phyloP scores from a whole-genome alignment of 2,888 invertebrate genomes.

The Acanthacorydalis orientalis region DNA sequence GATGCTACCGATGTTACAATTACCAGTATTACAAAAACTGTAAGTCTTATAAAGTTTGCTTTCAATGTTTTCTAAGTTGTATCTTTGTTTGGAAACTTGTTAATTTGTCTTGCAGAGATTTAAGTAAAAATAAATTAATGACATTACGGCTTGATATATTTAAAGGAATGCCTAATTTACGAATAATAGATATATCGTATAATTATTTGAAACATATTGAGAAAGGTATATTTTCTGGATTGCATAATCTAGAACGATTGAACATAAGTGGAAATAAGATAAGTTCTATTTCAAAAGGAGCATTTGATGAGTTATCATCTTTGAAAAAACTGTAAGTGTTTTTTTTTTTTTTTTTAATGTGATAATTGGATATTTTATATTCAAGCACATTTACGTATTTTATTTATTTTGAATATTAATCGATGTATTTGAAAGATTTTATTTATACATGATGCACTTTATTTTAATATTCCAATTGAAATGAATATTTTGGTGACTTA shows the following conservation, averaged over 20 bases:
- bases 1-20: slow-evolving; percentile 39
- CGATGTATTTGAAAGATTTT: no score
- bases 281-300: slow-evolving; percentile 47
- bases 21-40: slow-evolving; percentile 52
- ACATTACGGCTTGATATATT: slow-evolving; percentile 60
- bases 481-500: no score
- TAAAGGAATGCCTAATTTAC: slow-evolving; percentile 51
- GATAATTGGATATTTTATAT: no score
- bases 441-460: no score
- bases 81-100: background rate
- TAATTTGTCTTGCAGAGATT: slow-evolving; percentile 39
- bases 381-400: no score
- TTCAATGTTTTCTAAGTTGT: slow-evolving; percentile 1
- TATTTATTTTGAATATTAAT: no score
- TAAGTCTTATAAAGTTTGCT: slow-evolving; percentile 27
- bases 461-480: no score
- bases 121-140: slow-evolving; percentile 63
- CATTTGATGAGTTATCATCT: slow-evolving; percentile 48
- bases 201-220: slow-evolving; percentile 55
- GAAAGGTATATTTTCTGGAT: slow-evolving; percentile 49
- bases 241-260: slow-evolving; percentile 48
- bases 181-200: slow-evolving; percentile 46
- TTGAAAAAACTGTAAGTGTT: slow-evolving; percentile 58
- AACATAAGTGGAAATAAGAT: slow-evolving; percentile 58
- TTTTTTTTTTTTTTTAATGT: slow-evolving; percentile 10